phyloP scores from a whole-genome alignment of 2,888 invertebrate species.

The Hoplodrina blanda region DNA sequence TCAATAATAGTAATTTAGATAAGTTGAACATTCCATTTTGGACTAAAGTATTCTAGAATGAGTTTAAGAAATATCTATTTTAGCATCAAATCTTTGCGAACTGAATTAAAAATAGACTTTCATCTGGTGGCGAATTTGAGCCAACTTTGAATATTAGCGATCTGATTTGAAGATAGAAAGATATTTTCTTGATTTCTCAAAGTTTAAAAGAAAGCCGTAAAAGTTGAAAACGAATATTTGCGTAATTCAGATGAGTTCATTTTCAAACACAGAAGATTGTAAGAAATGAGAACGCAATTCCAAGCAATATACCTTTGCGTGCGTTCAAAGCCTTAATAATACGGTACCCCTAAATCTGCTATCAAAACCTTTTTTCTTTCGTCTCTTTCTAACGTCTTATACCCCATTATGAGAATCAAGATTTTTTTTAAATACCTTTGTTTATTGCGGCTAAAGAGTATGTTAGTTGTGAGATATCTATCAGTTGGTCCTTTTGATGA shows the following conservation, averaged over 20 bases:
- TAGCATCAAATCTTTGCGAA: conserved; percentile 17
- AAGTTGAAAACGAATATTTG: conserved; percentile 11
- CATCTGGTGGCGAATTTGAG: conserved; percentile 2
- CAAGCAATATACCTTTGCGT: not conserved
- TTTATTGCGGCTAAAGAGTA: not conserved
- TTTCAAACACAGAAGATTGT: not conserved
- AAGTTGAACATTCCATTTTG: conserved; percentile 12
- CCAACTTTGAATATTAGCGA: conserved; percentile 27
- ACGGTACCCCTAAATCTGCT: not conserved
- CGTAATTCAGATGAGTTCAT: not conserved
- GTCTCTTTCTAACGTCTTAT: not conserved
- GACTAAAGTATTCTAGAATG: not conserved
- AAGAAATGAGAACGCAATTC: not conserved
- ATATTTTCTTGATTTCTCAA: conserved; percentile 13
- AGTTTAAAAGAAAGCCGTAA: conserved; percentile 1
- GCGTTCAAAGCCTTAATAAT: no score
- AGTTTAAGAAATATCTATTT: conserved; percentile 6
- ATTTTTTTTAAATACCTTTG: not conserved
- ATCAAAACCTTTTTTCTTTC: not conserved
- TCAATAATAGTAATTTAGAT: conserved; percentile 12
- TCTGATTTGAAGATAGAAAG: conserved; percentile 10
- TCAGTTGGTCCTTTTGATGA: not conserved
- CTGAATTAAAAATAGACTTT: conserved; percentile 25
- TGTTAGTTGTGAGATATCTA: not conserved
- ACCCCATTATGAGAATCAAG: not conserved